Conservation (phyloP, 2,888 invertebrate species). For the Cantharis nigra region DNA sequence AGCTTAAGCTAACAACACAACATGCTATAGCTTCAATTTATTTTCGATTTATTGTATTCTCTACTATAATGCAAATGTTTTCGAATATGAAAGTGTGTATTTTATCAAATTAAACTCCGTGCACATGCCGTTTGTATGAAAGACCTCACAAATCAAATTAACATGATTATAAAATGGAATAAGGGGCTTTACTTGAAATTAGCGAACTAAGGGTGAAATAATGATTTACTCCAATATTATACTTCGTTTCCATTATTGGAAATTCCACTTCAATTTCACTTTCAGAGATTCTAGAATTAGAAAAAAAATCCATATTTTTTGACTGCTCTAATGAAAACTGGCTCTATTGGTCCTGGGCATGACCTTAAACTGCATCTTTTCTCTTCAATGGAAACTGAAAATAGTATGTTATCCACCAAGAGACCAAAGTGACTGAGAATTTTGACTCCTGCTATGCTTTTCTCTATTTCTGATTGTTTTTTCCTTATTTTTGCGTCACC, state of each 20-base stretch:
- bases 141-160: conserved; percentile 6
- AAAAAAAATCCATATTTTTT: no score
- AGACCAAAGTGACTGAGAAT: no score
- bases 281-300: no score
- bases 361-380: no score
- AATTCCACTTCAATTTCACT: no score
- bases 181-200: neutral
- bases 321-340: no score
- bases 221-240: neutral
- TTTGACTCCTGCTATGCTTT: no score
- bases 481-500: no score
- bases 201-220: neutral
- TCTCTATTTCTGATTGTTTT: no score
- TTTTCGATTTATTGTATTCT: conserved; percentile 5
- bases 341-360: no score
- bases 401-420: no score
- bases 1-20: conserved; percentile 43
- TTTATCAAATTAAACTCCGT: neutral
- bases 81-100: neutral
- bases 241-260: neutral
- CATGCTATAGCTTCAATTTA: conserved; percentile 42
- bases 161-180: conserved; percentile 3
- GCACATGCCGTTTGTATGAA: neutral
- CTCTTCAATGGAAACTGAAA: no score
- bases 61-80: neutral